Percentiles rank a stretch among this genome's conserved stretches.
phyloP scores from a whole-genome alignment of 2,113 vertebrate species.

The Haplochromis vanheusdeni region DNA sequence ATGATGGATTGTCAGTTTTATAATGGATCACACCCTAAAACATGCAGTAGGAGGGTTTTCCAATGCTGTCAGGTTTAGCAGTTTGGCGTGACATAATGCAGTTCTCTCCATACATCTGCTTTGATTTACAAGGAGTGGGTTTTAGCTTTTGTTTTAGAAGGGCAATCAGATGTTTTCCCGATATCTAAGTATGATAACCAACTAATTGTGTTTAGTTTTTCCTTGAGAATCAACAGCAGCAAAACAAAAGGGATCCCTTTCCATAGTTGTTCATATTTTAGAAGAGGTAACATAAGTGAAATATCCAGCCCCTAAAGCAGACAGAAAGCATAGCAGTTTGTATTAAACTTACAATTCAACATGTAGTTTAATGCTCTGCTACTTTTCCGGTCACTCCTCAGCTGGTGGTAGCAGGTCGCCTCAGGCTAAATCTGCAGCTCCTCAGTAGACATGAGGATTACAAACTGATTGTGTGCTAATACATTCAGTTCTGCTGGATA shows the following conservation, averaged over 20 bases:
- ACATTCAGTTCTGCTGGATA: constrained; percentile 29
- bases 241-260: neutral
- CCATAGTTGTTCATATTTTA: neutral
- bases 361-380: neutral
- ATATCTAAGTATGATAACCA: neutral
- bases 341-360: neutral
- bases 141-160: neutral
- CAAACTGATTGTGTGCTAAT: constrained; percentile 50
- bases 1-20: neutral
- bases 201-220: neutral
- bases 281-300: neutral
- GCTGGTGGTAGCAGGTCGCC: constrained; percentile 4
- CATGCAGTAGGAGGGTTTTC: neutral
- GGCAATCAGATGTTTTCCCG: neutral
- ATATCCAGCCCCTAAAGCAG: neutral
- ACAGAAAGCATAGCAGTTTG: neutral
- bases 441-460: constrained; percentile 44
- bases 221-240: neutral
- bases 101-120: neutral
- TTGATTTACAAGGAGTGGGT: neutral
- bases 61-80: neutral
- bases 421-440: constrained; percentile 21
- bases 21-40: neutral
- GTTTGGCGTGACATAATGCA: accelerated
- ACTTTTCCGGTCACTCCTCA: neutral